Conservation (phyloP, 2,113 vertebrate species). For the Candoia aspera region DNA sequence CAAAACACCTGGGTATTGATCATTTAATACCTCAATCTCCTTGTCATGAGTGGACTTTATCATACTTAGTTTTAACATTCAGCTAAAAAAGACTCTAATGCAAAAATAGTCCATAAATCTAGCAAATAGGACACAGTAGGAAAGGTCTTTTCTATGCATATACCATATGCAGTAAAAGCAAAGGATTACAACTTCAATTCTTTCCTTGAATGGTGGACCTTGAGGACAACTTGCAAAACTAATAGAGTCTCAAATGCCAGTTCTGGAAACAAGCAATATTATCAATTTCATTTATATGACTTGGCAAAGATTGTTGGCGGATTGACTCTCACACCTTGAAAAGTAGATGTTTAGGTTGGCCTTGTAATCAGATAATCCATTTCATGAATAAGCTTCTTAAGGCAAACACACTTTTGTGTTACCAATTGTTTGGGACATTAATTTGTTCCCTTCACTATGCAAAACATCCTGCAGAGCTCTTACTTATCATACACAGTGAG, state of each 20-base stretch:
- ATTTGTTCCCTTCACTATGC: neutral
- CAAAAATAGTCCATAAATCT: neutral
- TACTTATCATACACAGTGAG: conserved; percentile 52
- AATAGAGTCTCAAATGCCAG: neutral
- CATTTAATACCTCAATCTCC: neutral
- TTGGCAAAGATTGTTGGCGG: neutral
- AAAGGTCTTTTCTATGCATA: neutral
- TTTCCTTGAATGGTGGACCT: neutral
- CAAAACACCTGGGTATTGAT: neutral
- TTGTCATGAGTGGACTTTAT: neutral
- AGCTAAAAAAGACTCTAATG: neutral
- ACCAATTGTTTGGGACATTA: rapidly evolving
- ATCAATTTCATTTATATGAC: neutral
- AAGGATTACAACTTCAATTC: neutral
- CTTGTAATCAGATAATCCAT: conserved; percentile 29
- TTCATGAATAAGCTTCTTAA: conserved; percentile 22
- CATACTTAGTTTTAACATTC: neutral
- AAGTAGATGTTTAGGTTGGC: neutral
- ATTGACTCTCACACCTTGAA: conserved; percentile 30
- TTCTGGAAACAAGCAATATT: conserved; percentile 14
- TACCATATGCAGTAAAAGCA: neutral
- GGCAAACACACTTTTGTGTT: neutral
- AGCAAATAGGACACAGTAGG: neutral
- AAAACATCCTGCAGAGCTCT: conserved; percentile 45
- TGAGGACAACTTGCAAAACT: neutral